Conservation (phyloP, 1,140 invertebrate genomes). For the Ceratina calcarata region DNA sequence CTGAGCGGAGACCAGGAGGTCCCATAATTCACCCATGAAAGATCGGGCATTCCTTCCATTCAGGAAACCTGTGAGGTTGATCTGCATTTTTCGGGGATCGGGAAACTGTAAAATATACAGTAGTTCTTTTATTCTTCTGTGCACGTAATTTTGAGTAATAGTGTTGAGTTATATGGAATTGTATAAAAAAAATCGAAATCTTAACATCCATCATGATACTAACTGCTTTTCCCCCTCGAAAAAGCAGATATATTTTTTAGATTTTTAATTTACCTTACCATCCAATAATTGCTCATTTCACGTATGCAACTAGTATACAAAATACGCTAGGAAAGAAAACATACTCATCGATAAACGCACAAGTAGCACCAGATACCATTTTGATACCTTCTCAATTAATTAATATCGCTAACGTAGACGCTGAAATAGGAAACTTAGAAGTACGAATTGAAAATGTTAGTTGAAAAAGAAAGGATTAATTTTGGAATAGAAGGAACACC, state of each 20-base stretch:
- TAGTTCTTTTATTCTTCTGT: slow-evolving; percentile 37
- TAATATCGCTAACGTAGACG: slow-evolving; percentile 40
- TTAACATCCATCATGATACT: slow-evolving; percentile 47
- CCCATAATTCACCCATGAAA: slow-evolving; percentile 99
- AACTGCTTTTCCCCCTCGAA: slow-evolving; percentile 81
- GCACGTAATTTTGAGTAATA: neutral
- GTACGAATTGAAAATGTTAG: slow-evolving; percentile 34
- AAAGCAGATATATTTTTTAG: slow-evolving; percentile 74
- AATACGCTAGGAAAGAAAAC: slow-evolving; percentile 54
- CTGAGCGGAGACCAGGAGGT: slow-evolving; percentile 95
- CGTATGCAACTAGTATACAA: slow-evolving; percentile 34
- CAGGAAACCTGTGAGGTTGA: slow-evolving; percentile 99
- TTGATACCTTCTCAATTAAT: slow-evolving; percentile 51
- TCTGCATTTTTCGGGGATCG: slow-evolving; percentile 99
- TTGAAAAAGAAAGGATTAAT: slow-evolving; percentile 61
- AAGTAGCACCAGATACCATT: slow-evolving; percentile 56
- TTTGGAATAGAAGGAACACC: slow-evolving; percentile 64
- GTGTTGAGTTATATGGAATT: slow-evolving; percentile 33
- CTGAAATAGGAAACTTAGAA: slow-evolving; percentile 54
- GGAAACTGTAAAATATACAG: slow-evolving; percentile 86
- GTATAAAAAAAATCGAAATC: slow-evolving; percentile 10
- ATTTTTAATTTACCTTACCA: slow-evolving; percentile 75
- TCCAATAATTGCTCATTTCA: slow-evolving; percentile 39
- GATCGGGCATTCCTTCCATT: slow-evolving; percentile 98
- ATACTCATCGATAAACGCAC: slow-evolving; percentile 54